Evolutionary conservation across 1,140 invertebrate species (phyloP).

Genomic region (Dreissena polymorpha): DNA sequence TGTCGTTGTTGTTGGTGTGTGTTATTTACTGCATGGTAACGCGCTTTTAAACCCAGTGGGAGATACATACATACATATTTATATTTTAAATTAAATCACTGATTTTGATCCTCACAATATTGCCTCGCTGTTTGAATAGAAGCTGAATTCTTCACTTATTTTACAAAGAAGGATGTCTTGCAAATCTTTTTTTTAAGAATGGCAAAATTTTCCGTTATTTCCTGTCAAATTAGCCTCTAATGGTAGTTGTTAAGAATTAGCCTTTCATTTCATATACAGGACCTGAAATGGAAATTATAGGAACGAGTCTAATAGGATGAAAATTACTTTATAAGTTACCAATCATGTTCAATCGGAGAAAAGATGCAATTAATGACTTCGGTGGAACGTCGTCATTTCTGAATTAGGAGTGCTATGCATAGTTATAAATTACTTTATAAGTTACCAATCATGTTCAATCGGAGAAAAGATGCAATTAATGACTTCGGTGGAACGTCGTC

Average conservation of each 20-base stretch:
- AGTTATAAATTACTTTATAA: too few relatives aligned
- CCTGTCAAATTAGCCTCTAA: constrained; percentile 52
- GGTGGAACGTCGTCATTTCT: background rate
- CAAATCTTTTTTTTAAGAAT: too few relatives aligned
- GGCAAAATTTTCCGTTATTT: constrained; percentile 12
- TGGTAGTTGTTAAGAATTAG: constrained; percentile 48
- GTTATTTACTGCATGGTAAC: too few relatives aligned
- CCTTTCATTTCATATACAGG: constrained; percentile 37
- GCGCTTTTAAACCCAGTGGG: too few relatives aligned
- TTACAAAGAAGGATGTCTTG: too few relatives aligned
- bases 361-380: background rate
- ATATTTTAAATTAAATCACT: too few relatives aligned
- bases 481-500: background rate
- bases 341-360: constrained; percentile 3
- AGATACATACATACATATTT: too few relatives aligned
- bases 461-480: background rate
- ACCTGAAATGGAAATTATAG: constrained; percentile 47
- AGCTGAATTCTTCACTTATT: too few relatives aligned
- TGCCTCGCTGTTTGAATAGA: too few relatives aligned
- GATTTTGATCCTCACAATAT: background rate
- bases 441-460: constrained; percentile 16
- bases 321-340: constrained; percentile 47
- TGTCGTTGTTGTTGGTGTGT: too few relatives aligned
- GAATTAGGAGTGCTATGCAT: background rate
- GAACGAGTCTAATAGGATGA: constrained; percentile 34